Percentiles rank a stretch among this genome's conserved stretches.
Evolutionary conservation across 2,888 invertebrate species (phyloP).

Genomic region (Stenotaenia linearis): DNA sequence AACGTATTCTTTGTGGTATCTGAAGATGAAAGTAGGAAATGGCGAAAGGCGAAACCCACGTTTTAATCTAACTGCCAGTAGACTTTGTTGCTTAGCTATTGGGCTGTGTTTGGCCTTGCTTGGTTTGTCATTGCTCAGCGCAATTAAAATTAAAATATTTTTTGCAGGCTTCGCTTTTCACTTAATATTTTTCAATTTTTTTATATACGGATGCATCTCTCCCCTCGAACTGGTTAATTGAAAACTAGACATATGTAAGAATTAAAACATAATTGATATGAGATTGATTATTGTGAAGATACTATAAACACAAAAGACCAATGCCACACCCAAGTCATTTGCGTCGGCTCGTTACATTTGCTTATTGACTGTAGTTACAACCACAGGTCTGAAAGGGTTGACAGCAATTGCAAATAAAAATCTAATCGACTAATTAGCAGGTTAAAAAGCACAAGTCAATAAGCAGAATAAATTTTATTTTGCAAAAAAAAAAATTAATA

Average conservation of each 20-base stretch:
- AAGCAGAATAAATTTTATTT: too few relatives aligned
- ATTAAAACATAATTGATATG: constrained; percentile 11
- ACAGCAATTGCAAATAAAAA: background rate
- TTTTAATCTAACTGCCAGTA: background rate
- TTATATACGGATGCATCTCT: background rate
- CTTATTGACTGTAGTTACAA: constrained; percentile 12
- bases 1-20: background rate
- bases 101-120: background rate
- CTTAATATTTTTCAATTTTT: background rate
- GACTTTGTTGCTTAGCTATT: background rate
- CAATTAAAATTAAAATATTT: background rate
- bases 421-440: background rate
- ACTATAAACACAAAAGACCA: background rate
- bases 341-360: constrained; percentile 2
- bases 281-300: constrained; percentile 3
- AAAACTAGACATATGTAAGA: background rate
- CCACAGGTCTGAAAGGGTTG: background rate
- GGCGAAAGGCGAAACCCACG: background rate
- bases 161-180: background rate
- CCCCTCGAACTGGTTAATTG: background rate
- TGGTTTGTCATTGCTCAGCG: background rate
- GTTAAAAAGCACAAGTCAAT: too few relatives aligned
- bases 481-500: background rate
- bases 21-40: background rate
- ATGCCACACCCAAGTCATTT: constrained; percentile 14